Base-by-base conservation (phyloP, 1,140 invertebrate species). In the Andricus grossulariae region DNA sequence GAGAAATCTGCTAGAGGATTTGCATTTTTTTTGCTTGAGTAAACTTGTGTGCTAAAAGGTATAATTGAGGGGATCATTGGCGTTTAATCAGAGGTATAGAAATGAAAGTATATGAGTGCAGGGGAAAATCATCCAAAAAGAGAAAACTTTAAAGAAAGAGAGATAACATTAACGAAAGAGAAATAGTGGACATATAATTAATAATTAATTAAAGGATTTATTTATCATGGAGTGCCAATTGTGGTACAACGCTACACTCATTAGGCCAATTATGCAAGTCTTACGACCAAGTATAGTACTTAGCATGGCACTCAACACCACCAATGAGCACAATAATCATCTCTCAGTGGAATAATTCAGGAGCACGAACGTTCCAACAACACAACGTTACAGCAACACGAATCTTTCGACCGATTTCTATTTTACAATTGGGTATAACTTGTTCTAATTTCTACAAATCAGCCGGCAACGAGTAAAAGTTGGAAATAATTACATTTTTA, bases 211-310 rank as follows among this genome's bases (percentile, higher is more conserved):
- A 16, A 25, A 60, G 25, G 25, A 60, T 11, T 25, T 60, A 60
- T 60, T 60, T 60, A 13, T 60, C 3, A 60, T 25, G 25, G 25
- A 15, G 57, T 25, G 10, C 57, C 57, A 60, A 60, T 60, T 32
- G 55, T 10, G 10, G 55, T 57, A 11, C 21, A 21, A 10, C 55
- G 55, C 18, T 57, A 25, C 7, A 11, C 55, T 60, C 57, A 60
- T 60, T 60, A 60, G 57, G 12, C 57, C 57, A 60, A 60, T 60
- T 60, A 60, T 60, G 57, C 57, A 60, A 60, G 21, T 60, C 19
- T 60, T 32, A 60, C 57, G 57, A 60, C 25, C 19, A 60, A 32
- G 21, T 21, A 60, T 60, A 15, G 57, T 60, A 11, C 39, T 45
- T 60, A 60, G 57, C 57, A 32, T 15, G 21, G 21, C 57, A 60